Percentiles rank a stretch among this genome's conserved stretches.
These are phyloP conservation scores for Acromyrmex charruanus DNA, from an alignment of 1,140 invertebrate species.

Conservation along the genomic window DNA sequence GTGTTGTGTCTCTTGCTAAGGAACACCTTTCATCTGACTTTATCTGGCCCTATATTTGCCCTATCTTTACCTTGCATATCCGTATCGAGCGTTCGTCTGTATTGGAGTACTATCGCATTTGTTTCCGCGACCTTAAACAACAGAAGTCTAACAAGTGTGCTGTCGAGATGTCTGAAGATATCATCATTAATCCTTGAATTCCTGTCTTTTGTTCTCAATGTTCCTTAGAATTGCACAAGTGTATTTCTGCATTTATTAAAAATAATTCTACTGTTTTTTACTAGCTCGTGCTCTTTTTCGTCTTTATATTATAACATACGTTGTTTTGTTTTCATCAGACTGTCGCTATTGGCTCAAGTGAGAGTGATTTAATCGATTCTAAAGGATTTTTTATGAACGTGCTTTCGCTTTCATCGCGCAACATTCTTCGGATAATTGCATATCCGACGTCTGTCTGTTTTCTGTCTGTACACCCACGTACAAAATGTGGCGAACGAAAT, in stretches of 20 bases:
- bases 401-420: background rate
- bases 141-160: background rate
- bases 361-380: background rate
- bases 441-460: background rate
- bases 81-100: background rate
- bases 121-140: background rate
- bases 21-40: background rate
- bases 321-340: background rate
- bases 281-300: background rate
- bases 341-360: background rate
- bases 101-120: background rate
- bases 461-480: background rate
- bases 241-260: background rate
- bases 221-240: background rate
- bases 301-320: background rate
- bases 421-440: background rate
- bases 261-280: background rate
- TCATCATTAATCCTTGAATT: background rate
- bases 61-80: background rate
- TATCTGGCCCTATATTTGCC: background rate
- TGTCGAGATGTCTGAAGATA: background rate
- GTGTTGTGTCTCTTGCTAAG: too few relatives aligned
- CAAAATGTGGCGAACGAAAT: conserved; percentile 1
- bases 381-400: background rate
- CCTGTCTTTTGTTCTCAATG: background rate